Conservation (phyloP, 35 echinoderm and acorn worm genomes). For the Ophioderma brevispina region DNA sequence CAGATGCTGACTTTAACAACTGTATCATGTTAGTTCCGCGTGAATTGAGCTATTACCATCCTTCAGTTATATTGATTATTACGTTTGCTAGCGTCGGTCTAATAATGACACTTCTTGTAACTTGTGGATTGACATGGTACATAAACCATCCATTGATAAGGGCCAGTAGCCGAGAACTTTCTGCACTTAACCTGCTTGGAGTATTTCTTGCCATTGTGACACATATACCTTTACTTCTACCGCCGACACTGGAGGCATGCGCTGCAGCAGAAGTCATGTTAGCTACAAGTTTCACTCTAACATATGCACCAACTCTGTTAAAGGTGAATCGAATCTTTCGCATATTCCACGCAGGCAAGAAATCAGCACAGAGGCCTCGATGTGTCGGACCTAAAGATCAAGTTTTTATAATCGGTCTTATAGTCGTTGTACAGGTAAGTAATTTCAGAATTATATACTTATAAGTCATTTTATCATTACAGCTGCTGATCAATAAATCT, state of each 20-base stretch:
- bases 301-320: slow-evolving; percentile 22
- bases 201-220: slow-evolving; percentile 13
- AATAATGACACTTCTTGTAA: neutral
- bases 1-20: neutral
- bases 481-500: too few relatives aligned
- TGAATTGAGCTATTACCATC: neutral
- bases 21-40: neutral
- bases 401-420: slow-evolving; percentile 16
- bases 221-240: neutral
- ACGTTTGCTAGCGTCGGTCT: neutral
- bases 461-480: too few relatives aligned
- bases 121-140: neutral
- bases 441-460: too few relatives aligned
- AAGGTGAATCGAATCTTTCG: slow-evolving; percentile 64
- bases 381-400: slow-evolving; percentile 69
- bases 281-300: slow-evolving; percentile 19
- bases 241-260: slow-evolving; percentile 2
- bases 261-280: neutral
- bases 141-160: slow-evolving; percentile 21
- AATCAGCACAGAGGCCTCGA: slow-evolving; percentile 46
- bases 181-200: neutral
- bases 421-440: slow-evolving; percentile 62
- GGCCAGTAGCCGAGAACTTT: neutral
- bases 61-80: neutral
- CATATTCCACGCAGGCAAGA: slow-evolving; percentile 74